Conservation (phyloP, 2,888 invertebrate genomes). For the Drosophila imparisetae region DNA sequence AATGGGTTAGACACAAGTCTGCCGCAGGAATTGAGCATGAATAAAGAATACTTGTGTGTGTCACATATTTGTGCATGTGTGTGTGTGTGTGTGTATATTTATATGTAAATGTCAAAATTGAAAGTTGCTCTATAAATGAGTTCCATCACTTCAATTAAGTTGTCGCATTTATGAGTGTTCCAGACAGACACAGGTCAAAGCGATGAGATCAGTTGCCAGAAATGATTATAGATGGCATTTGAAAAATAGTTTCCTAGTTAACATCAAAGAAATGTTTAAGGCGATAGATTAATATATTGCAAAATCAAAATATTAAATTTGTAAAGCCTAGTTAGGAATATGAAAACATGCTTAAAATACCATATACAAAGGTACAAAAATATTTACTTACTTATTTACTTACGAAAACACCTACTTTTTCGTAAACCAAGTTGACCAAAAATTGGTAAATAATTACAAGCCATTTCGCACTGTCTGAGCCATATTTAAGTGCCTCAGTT, state of each 20-base stretch:
- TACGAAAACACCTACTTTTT: slow-evolving; percentile 3
- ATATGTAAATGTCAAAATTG: slow-evolving; percentile 25
- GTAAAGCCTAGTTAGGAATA: background rate
- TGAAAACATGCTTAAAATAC: background rate
- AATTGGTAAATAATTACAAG: slow-evolving; percentile 31
- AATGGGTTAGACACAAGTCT: slow-evolving; percentile 44
- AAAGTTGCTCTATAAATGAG: slow-evolving; percentile 15
- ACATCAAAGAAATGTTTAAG: background rate
- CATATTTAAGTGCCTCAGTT: slow-evolving; percentile 10
- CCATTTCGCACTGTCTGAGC: slow-evolving; percentile 40
- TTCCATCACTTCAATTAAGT: slow-evolving; percentile 49
- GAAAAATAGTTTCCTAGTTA: background rate
- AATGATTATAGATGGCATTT: slow-evolving; percentile 11
- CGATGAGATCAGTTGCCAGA: slow-evolving; percentile 51
- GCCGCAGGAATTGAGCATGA: slow-evolving; percentile 52
- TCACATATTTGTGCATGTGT: background rate
- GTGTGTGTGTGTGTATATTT: background rate
- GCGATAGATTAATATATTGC: background rate
- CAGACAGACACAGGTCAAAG: slow-evolving; percentile 17
- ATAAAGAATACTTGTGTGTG: slow-evolving; percentile 21
- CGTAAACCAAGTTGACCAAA: background rate
- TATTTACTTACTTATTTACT: background rate
- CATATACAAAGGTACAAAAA: background rate
- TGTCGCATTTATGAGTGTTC: slow-evolving; percentile 18
- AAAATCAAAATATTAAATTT: background rate